Conservation (phyloP, 2,797 vertebrate genomes). For the Champsocephalus gunnari region DNA sequence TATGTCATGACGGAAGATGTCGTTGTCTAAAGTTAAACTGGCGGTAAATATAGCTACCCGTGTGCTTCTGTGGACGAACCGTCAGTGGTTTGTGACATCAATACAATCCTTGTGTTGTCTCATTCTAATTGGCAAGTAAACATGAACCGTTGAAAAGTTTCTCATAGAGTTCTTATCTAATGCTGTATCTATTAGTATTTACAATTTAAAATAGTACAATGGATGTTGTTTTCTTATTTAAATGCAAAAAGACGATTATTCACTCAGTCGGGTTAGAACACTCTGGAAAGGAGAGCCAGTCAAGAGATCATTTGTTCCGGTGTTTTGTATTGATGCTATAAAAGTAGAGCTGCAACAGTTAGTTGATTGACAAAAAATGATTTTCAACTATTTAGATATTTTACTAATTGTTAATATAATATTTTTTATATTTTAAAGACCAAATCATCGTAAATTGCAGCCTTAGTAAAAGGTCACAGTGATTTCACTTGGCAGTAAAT, state of each 20-base stretch:
- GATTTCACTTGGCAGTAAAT: constrained; percentile 67
- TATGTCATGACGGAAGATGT: constrained; percentile 56
- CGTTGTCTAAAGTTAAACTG: constrained; percentile 57
- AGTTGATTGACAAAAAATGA: too few species aligned
- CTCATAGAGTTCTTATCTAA: constrained; percentile 65
- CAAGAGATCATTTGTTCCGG: constrained; percentile 29
- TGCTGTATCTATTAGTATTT: constrained; percentile 69
- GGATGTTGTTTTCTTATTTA: constrained; percentile 12
- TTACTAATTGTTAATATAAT: too few species aligned
- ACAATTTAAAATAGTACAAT: constrained; percentile 73
- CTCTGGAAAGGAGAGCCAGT: constrained; percentile 67
- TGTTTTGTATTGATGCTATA: constrained; percentile 14
- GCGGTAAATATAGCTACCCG: constrained; percentile 70
- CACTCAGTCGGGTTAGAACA: constrained; percentile 46
- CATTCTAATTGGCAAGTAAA: constrained; percentile 82
- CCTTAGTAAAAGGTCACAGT: constrained; percentile 67
- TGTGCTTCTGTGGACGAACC: constrained; percentile 81
- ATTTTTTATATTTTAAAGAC: too few species aligned
- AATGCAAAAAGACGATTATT: constrained; percentile 44
- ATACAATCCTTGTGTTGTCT: constrained; percentile 74
- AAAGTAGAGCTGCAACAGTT: too few species aligned
- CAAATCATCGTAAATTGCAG: too few species aligned
- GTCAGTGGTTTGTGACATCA: constrained; percentile 70
- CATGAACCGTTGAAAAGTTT: constrained; percentile 67
- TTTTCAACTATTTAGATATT: too few species aligned